Conservation (phyloP, 2,113 vertebrate species). For the Thymallus thymallus region DNA sequence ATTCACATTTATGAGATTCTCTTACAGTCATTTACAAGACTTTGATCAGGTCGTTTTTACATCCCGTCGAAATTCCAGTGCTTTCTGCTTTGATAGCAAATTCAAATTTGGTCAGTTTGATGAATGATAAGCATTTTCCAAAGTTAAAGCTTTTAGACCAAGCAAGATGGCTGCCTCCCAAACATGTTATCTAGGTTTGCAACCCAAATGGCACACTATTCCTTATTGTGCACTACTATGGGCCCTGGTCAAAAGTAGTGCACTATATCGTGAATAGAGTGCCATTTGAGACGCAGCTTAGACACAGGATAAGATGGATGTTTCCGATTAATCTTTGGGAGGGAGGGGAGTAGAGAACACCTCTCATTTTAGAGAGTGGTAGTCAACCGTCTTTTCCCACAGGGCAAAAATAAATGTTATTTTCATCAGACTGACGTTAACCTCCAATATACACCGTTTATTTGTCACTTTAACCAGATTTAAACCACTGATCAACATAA, state of each 20-base stretch:
- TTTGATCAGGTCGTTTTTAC: slow-evolving; percentile 44
- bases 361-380: not conserved
- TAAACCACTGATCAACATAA: too few species aligned
- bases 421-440: too few species aligned
- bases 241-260: too few species aligned
- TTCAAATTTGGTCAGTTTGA: slow-evolving; percentile 22
- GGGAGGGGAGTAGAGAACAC: slow-evolving; percentile 9
- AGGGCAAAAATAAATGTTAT: too few species aligned
- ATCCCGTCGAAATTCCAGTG: slow-evolving; percentile 40
- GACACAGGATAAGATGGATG: slow-evolving; percentile 31
- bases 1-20: not conserved
- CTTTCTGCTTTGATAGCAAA: slow-evolving; percentile 36
- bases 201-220: too few species aligned
- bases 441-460: too few species aligned
- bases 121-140: slow-evolving; percentile 55
- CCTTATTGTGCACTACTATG: too few species aligned
- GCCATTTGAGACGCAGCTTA: not conserved
- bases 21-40: not conserved
- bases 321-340: slow-evolving; percentile 49
- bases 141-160: slow-evolving; percentile 43
- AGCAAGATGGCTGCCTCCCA: not conserved
- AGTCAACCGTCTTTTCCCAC: too few species aligned
- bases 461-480: too few species aligned
- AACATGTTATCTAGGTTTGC: slow-evolving; percentile 1
- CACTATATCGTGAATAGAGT: too few species aligned